phyloP scores from a whole-genome alignment of 2,888 invertebrate species.

The Erebia aethiops region DNA sequence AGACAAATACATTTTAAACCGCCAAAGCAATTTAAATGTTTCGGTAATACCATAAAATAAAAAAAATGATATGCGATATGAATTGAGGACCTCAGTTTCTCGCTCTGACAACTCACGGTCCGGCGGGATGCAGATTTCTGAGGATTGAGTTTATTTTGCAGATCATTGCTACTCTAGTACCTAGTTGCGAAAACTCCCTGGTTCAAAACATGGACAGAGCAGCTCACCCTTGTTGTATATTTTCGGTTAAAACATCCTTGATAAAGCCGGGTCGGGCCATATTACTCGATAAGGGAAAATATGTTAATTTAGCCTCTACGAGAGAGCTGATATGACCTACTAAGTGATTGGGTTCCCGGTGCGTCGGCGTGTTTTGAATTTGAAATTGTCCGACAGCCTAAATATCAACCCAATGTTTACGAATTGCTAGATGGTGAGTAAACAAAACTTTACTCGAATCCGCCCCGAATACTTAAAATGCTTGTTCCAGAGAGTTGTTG shows the following conservation, averaged over 20 bases:
- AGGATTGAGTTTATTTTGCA: background rate
- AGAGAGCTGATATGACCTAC: constrained; percentile 77
- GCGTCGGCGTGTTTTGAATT: constrained; percentile 75
- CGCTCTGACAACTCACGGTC: too few relatives aligned
- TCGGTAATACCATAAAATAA: too few relatives aligned
- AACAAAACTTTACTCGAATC: constrained; percentile 54
- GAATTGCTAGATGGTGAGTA: constrained; percentile 64
- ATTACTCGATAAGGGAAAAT: constrained; percentile 79
- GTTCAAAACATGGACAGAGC: constrained; percentile 49
- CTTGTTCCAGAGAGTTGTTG: constrained; percentile 29
- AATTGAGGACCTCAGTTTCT: too few relatives aligned
- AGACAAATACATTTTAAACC: too few relatives aligned
- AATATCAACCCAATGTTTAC: constrained; percentile 74
- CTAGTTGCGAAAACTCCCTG: background rate
- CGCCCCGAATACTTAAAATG: constrained; percentile 56
- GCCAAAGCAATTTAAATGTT: too few relatives aligned
- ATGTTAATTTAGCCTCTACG: constrained; percentile 76
- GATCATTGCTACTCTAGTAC: background rate
- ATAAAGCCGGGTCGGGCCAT: constrained; percentile 72
- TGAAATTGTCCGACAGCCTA: constrained; percentile 57
- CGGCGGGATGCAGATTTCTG: too few relatives aligned
- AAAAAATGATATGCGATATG: too few relatives aligned
- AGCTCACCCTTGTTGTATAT: constrained; percentile 67
- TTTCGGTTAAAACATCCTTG: constrained; percentile 72
- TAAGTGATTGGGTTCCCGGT: constrained; percentile 80